phyloP scores from a whole-genome alignment of 2,797 vertebrate species.

The Sebastes dallii region DNA sequence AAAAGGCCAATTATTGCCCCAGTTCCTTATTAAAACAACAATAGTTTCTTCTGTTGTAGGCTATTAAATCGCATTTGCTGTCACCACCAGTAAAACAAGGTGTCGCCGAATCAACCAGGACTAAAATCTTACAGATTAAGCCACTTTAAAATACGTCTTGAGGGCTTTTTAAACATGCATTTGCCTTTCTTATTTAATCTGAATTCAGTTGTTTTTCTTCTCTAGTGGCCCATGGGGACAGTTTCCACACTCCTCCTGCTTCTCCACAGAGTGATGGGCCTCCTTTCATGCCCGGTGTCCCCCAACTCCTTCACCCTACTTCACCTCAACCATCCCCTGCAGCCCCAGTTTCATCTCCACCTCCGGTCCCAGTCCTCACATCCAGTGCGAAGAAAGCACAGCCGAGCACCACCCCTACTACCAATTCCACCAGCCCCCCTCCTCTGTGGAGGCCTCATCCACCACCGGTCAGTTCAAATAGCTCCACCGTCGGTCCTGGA shows the following conservation, averaged over 20 bases:
- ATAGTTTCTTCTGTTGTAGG: too few relatives aligned
- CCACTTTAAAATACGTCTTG: neutral
- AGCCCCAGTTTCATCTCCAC: conserved; percentile 35
- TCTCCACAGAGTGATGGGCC: conserved; percentile 64
- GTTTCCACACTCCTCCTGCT: conserved; percentile 80
- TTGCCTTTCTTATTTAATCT: neutral
- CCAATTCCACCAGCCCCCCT: conserved; percentile 24
- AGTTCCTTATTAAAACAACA: too few relatives aligned
- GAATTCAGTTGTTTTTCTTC: neutral
- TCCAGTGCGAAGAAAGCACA: conserved; percentile 45
- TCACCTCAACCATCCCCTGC: conserved; percentile 27
- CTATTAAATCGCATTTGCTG: too few relatives aligned
- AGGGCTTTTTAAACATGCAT: neutral
- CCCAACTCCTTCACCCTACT: conserved; percentile 4
- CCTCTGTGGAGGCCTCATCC: conserved; percentile 51
- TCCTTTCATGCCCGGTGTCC: neutral
- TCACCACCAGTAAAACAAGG: too few relatives aligned
- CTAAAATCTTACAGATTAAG: too few relatives aligned
- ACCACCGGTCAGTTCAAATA: conserved; percentile 15
- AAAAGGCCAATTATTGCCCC: too few relatives aligned
- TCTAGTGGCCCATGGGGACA: conserved; percentile 66
- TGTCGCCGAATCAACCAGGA: too few relatives aligned
- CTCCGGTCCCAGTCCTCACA: conserved; percentile 20
- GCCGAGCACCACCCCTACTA: conserved; percentile 8
- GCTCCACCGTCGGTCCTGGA: conserved; percentile 20